These are phyloP conservation scores for Agonopterix heracliana DNA, from an alignment of 2,888 invertebrate genomes.

Conservation along the genomic window DNA sequence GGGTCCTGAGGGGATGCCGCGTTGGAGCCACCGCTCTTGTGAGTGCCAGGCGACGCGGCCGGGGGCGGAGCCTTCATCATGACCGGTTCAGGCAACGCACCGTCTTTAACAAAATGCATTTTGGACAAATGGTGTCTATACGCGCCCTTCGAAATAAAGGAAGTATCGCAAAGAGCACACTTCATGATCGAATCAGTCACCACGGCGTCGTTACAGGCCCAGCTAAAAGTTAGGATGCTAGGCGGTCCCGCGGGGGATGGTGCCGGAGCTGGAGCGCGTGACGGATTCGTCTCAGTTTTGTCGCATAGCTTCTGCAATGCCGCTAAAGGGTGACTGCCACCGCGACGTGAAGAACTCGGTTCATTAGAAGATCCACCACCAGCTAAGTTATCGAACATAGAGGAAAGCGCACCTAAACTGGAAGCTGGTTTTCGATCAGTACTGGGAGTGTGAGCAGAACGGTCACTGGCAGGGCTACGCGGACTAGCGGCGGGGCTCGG, in stretches of 20 bases:
- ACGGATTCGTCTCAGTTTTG: constrained; percentile 89
- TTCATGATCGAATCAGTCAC: constrained; percentile 94
- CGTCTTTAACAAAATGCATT: constrained; percentile 96
- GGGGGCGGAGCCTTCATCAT: constrained; percentile 75
- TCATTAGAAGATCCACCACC: constrained; percentile 67
- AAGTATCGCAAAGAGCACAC: constrained; percentile 96
- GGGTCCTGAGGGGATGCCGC: constrained; percentile 74
- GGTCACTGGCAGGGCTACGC: constrained; percentile 86
- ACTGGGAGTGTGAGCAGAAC: constrained; percentile 83
- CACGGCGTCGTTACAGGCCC: constrained; percentile 96
- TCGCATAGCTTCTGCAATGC: constrained; percentile 97
- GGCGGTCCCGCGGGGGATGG: constrained; percentile 83
- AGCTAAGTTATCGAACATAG: constrained; percentile 92
- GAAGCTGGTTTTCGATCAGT: constrained; percentile 79
- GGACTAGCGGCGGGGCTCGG: constrained; percentile 78
- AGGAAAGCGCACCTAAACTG: constrained; percentile 88
- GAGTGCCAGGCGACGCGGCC: constrained; percentile 58
- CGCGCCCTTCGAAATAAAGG: constrained; percentile 97
- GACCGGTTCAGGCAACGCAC: constrained; percentile 87
- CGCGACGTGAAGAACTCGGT: constrained; percentile 78
- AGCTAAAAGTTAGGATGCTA: constrained; percentile 92
- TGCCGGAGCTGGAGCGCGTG: constrained; percentile 70
- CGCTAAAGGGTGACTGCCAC: constrained; percentile 92
- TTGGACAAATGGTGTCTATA: constrained; percentile 97
- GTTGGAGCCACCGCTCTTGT: constrained; percentile 57